Base-by-base conservation (phyloP, 1,140 invertebrate species). In the Chironomus striatipennis region DNA sequence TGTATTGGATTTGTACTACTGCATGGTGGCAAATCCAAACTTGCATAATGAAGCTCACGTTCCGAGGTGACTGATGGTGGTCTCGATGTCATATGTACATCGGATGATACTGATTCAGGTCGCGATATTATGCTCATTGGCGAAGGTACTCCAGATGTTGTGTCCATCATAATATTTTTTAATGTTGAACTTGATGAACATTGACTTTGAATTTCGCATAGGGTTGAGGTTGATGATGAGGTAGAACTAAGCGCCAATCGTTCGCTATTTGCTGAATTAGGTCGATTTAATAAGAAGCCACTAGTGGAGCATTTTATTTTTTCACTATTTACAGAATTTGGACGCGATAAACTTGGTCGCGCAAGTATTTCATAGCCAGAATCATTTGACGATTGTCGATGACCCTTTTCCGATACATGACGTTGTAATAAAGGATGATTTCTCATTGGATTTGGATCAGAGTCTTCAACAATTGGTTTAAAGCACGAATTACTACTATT, bases 31-130 rank as follows among this genome's bases (percentile, higher is more conserved):
- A 90, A 81, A 81, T 90, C 89, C 75, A 90, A 82, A 78, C 86
- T 89, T n/a, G 89, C 89, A 78, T 90, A 90, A 78, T 90, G 86
- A 47, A 90, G 78, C 74, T 86, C 81, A 21, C 80, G 75, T 77
- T 86, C 80, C 76, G 84, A 78, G 79, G 84, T 79, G 74, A 84
- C 80, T 64, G 85, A 83, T 70, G 85, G 74, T 34, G 84, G 78
- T 77, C 85, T 75, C 76, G 79, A 80, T 75, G 77, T 76, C 75
- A 73, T 75, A 64, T 73, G 64, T 73, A 12, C 47, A 42, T 24
- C 73, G 7, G 18, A 34, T 5, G 42, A 15, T 64, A 77, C 76
- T 21, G 76, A 78, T 17, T 76, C 75, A 20, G 77, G 77, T n/a
- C 77, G 73, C 10, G 76, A 75, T 43, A 24, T 73, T n/a, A 43